Conservation (phyloP, 1,140 invertebrate species). For the Orchesella cincta region DNA sequence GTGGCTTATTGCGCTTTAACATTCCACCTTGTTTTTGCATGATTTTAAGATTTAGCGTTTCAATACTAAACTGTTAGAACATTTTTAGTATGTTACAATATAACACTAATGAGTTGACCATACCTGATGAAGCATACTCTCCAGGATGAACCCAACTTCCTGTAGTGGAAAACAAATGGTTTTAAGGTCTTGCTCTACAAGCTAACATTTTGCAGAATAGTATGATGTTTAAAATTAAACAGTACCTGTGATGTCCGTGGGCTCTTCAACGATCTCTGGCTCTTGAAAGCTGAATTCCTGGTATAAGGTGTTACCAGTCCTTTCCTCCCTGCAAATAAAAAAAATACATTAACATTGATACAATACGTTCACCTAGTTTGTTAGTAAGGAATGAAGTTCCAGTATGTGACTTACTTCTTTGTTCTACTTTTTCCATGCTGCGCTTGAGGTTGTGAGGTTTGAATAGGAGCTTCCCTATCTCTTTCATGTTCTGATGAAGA, state of each 20-base stretch:
- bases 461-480: background rate
- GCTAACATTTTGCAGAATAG: background rate
- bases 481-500: background rate
- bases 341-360: background rate
- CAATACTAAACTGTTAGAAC: too few relatives aligned
- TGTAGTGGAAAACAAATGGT: slow-evolving; percentile 55
- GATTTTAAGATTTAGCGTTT: too few relatives aligned
- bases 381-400: slow-evolving; percentile 8
- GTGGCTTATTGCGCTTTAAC: too few relatives aligned
- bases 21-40: too few relatives aligned
- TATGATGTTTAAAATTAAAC: background rate
- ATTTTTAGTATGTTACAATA: too few relatives aligned
- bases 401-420: slow-evolving; percentile 60
- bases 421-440: slow-evolving; percentile 71
- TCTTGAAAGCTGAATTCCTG: slow-evolving; percentile 89
- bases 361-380: too few relatives aligned
- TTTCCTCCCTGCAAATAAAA: slow-evolving; percentile 67
- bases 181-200: background rate
- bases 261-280: slow-evolving; percentile 75
- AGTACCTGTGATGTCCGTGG: slow-evolving; percentile 82
- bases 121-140: slow-evolving; percentile 98
- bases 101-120: too few relatives aligned
- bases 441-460: slow-evolving; percentile 18
- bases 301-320: slow-evolving; percentile 86
- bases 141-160: slow-evolving; percentile 96